Base-by-base conservation (phyloP, 2,888 invertebrate genomes). In the Acronicta aceris region DNA sequence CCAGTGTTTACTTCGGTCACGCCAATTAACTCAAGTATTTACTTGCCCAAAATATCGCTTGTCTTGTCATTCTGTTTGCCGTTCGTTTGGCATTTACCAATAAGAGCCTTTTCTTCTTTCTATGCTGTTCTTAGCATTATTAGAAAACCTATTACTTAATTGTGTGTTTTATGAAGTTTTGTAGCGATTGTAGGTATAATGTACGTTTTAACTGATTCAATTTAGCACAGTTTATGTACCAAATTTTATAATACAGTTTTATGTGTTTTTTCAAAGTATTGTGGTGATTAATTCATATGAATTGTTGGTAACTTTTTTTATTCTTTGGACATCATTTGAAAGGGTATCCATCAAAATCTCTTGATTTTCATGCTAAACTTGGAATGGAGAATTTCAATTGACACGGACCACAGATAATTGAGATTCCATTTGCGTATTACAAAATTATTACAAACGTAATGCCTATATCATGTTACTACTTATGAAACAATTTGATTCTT, bases 11-110 rank as follows among this genome's bases (percentile, higher is more conserved):
- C 81, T 81, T 78, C 49, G 62, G 63, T 45, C 52, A 51, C 56
- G 64, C 69, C 81, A 81, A 87, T 87, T 85, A 85, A 83, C 78
- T 65, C 58, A 62, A 71, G 57, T 60, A 73, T 78, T 81, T 72
- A 54, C 59, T 68, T 53, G 46, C 47, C 62, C 67, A 68, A 69
- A 65, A 71, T 65, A 70, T 50, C 17, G 49, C 17, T 60, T 54
- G 60, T 57, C 48, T 12, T 38, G 38, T 38, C 38, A 46, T 66
- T 65, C 46, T 66, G 25, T 66, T 62, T 58, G 48, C 41, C 53
- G 17, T 48, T n/a, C 36, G 36, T 45, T 69, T 38, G 15, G 13
- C 50, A 42, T 43, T 50, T 43, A 30, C 6, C 45, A 16, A 40
- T 65, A 52, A 56, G 49, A 25, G 17, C 25, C 56, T 65, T 52